phyloP scores from a whole-genome alignment of 1,140 invertebrate species.

The Micrasema longulum region DNA sequence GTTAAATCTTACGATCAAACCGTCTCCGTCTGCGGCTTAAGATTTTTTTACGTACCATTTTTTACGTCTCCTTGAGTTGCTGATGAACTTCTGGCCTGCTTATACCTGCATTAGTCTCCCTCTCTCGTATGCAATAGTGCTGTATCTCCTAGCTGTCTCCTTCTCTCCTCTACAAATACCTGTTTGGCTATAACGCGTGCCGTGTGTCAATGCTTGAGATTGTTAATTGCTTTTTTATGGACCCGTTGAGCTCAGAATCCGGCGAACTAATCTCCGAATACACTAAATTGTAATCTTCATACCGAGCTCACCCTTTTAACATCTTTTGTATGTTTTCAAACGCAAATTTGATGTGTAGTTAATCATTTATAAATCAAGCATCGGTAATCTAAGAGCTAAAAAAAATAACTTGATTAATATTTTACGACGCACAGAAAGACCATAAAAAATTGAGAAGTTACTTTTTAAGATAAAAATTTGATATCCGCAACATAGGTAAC shows the following conservation, averaged over 20 bases:
- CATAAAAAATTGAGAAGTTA: too few relatives aligned
- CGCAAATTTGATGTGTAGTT: too few relatives aligned
- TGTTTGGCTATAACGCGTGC: constrained; percentile 44
- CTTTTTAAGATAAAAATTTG: too few relatives aligned
- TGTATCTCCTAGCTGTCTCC: not conserved
- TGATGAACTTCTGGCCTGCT: constrained; percentile 45
- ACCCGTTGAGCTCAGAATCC: constrained; percentile 3
- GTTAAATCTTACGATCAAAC: not conserved
- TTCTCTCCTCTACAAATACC: constrained; percentile 30
- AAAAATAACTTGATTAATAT: too few relatives aligned
- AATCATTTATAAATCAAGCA: too few relatives aligned
- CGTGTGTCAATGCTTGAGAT: constrained; percentile 47
- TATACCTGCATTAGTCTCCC: constrained; percentile 1
- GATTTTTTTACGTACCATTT: not conserved
- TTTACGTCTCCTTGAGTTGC: not conserved
- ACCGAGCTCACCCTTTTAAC: not conserved
- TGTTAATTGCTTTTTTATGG: constrained; percentile 51
- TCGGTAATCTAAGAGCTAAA: too few relatives aligned
- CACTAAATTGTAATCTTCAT: not conserved
- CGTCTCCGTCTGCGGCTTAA: not conserved
- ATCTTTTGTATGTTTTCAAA: too few relatives aligned
- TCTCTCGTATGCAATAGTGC: not conserved
- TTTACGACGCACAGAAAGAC: too few relatives aligned
- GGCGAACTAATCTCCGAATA: constrained; percentile 7
- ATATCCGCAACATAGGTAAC: too few relatives aligned